A percentile compares a stretch with the other conserved stretches of the same genome.
phyloP scores from a whole-genome alignment of 2,113 vertebrate species.

The Cynocephalus volans region DNA sequence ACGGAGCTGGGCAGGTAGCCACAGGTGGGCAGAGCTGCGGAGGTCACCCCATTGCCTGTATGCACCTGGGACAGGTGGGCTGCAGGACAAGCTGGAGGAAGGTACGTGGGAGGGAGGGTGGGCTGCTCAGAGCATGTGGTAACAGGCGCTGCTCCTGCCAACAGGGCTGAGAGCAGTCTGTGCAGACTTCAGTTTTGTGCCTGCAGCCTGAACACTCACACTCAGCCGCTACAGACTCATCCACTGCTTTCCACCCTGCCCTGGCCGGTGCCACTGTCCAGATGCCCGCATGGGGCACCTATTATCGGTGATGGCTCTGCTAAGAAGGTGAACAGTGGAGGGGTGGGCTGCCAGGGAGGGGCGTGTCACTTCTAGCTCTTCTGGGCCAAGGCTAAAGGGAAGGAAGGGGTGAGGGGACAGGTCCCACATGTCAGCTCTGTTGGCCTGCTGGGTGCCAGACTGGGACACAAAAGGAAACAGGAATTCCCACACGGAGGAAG shows the following conservation, averaged over 20 bases:
- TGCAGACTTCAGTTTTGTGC: not conserved
- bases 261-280: not conserved
- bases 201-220: not conserved
- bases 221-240: not conserved
- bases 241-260: not conserved
- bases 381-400: not conserved
- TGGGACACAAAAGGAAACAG: accelerated
- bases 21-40: no score
- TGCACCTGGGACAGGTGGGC: not conserved
- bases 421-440: not conserved
- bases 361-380: not conserved
- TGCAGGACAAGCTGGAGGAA: no score
- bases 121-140: not conserved
- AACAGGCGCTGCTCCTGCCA: not conserved
- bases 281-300: not conserved
- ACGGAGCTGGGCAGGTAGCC: not conserved
- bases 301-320: not conserved
- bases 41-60: not conserved
- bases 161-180: accelerated
- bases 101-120: not conserved
- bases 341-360: not conserved
- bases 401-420: not conserved
- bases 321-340: not conserved
- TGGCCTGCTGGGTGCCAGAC: not conserved
- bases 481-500: not conserved